Conservation (phyloP, 2,113 vertebrate species). For the Xiphias gladius region DNA sequence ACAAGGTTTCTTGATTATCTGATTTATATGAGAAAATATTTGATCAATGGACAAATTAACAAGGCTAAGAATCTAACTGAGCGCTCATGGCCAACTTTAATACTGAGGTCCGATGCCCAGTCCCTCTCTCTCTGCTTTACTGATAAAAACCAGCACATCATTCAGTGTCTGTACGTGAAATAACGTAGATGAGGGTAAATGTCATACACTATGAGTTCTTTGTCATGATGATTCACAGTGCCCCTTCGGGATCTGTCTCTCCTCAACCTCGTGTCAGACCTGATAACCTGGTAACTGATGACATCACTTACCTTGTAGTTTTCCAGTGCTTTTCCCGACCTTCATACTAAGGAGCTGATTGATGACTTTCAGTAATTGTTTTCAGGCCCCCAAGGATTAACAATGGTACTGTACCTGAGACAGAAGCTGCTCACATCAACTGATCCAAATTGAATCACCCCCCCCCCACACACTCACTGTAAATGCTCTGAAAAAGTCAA, state of each 20-base stretch:
- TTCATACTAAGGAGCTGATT: constrained; percentile 1
- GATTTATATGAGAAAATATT: too few species aligned
- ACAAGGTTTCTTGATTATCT: too few species aligned
- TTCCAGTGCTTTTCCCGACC: constrained; percentile 8
- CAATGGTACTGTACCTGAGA: constrained; percentile 24
- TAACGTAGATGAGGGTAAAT: background rate
- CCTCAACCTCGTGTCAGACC: constrained; percentile 18
- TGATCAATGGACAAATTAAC: too few species aligned
- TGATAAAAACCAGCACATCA: background rate
- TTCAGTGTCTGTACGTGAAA: background rate
- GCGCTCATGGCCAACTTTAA: too few species aligned
- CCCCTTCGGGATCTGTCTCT: constrained; percentile 33
- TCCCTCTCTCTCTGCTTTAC: background rate
- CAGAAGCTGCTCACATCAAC: constrained; percentile 14
- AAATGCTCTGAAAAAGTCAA: constrained; percentile 36
- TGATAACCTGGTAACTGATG: constrained; percentile 35
- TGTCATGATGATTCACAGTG: constrained; percentile 5
- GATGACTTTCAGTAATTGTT: constrained; percentile 31
- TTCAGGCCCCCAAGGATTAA: constrained; percentile 10
- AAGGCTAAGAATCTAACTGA: too few species aligned
- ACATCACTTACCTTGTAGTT: constrained; percentile 22
- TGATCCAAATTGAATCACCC: constrained; percentile 9
- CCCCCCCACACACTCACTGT: constrained; percentile 10
- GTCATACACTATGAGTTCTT: constrained; percentile 3
- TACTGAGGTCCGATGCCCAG: background rate